phyloP scores from a whole-genome alignment of 2,113 vertebrate genomes.

The Dasyornis broadbenti region DNA sequence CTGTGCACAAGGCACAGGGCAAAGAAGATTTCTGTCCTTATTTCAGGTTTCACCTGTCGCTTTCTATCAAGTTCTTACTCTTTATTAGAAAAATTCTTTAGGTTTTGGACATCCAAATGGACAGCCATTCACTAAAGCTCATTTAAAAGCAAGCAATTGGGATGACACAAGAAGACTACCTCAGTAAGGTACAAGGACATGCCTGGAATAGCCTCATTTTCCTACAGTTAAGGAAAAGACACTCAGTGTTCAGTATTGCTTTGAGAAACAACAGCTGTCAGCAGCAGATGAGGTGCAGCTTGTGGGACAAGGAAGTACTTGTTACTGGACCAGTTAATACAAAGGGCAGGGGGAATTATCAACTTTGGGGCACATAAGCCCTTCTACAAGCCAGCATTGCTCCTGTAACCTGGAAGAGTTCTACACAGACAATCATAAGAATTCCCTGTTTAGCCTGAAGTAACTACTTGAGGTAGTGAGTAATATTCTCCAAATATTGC shows the following conservation, averaged over 20 bases:
- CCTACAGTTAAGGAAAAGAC: background rate
- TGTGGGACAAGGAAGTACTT: background rate
- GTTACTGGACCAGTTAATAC: background rate
- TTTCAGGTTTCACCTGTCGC: background rate
- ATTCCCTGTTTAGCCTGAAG: background rate
- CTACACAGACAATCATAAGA: background rate
- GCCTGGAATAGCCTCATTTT: background rate
- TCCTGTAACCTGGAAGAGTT: background rate
- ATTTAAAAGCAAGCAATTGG: background rate
- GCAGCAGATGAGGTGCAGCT: background rate
- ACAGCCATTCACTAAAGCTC: background rate
- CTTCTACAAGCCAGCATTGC: background rate
- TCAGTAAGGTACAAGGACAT: background rate
- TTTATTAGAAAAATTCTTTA: background rate
- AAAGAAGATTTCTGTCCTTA: background rate
- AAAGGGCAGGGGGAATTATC: background rate
- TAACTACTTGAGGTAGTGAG: background rate
- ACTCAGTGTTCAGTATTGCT: background rate
- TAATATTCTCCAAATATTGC: background rate
- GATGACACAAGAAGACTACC: slow-evolving; percentile 1
- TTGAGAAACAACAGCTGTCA: background rate
- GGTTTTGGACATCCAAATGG: background rate
- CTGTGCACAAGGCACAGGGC: background rate
- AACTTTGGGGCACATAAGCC: background rate
- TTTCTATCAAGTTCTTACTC: background rate